These are phyloP conservation scores for Ptilonorhynchus violaceus DNA, from an alignment of 2,113 vertebrate species.

Conservation along the genomic window DNA sequence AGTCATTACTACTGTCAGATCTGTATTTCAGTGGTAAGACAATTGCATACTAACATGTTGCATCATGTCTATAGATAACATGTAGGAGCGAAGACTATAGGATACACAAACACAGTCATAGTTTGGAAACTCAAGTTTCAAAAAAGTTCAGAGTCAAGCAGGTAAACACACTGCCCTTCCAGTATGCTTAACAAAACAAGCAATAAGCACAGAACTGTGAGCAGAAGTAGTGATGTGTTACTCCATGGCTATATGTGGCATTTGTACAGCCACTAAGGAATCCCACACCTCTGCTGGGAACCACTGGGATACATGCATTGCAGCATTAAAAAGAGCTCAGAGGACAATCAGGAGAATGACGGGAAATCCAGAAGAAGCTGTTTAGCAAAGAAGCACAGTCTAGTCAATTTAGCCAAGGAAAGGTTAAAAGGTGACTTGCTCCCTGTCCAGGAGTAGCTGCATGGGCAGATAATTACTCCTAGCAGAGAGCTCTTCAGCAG, in stretches of 20 bases:
- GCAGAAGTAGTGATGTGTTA: neutral
- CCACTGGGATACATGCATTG: neutral
- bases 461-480: neutral
- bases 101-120: neutral
- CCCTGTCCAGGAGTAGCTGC: neutral
- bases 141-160: neutral
- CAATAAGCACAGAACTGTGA: neutral
- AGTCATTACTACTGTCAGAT: neutral
- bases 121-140: neutral
- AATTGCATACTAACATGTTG: neutral
- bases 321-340: neutral
- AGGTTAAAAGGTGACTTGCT: neutral
- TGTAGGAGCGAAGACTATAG: neutral
- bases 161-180: neutral
- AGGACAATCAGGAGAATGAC: neutral
- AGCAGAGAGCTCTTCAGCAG: neutral
- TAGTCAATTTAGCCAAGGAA: neutral
- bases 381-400: neutral
- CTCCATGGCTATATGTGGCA: rapidly evolving
- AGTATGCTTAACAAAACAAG: neutral
- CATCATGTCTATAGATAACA: neutral
- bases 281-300: neutral
- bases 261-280: neutral
- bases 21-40: neutral
- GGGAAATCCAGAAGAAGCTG: neutral